Percentiles rank a stretch among this genome's conserved stretches.
Conservation (phyloP, 2,888 invertebrate genomes). For the Neoitamus cyanurus region DNA sequence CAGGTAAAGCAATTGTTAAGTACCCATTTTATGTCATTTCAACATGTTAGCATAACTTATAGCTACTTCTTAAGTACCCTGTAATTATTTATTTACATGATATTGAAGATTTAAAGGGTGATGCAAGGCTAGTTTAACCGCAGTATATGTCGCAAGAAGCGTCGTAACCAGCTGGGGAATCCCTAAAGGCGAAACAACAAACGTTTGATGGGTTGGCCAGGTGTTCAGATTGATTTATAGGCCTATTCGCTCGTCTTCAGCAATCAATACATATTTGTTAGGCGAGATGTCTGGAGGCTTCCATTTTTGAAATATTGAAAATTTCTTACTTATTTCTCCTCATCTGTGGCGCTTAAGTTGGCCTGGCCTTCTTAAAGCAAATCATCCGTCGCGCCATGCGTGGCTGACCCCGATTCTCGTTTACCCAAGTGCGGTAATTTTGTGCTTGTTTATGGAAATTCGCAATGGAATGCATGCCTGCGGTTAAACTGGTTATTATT, state of each 20-base stretch:
- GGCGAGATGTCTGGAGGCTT: neutral
- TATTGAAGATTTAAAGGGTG: too few species aligned
- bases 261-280: too few species aligned
- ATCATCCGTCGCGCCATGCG: conserved; percentile 11
- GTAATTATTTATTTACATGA: too few species aligned
- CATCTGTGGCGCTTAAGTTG: neutral
- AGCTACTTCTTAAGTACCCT: too few species aligned
- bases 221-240: neutral
- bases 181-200: neutral
- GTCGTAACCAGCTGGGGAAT: neutral
- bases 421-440: neutral
- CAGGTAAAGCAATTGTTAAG: too few species aligned
- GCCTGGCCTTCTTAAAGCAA: neutral
- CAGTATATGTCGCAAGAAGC: neutral
- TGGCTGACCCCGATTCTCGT: conserved; percentile 13
- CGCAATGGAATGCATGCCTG: neutral
- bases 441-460: conserved; percentile 11
- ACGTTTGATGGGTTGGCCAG: neutral
- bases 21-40: too few species aligned
- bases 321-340: neutral
- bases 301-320: neutral
- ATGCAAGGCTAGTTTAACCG: too few species aligned
- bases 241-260: neutral
- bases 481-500: neutral
- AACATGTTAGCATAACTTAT: too few species aligned